Evolutionary conservation across 2,113 vertebrate genomes (phyloP), one percentile per base, ranked within the genome.

Genomic region (Ascaphus truei): DNA sequence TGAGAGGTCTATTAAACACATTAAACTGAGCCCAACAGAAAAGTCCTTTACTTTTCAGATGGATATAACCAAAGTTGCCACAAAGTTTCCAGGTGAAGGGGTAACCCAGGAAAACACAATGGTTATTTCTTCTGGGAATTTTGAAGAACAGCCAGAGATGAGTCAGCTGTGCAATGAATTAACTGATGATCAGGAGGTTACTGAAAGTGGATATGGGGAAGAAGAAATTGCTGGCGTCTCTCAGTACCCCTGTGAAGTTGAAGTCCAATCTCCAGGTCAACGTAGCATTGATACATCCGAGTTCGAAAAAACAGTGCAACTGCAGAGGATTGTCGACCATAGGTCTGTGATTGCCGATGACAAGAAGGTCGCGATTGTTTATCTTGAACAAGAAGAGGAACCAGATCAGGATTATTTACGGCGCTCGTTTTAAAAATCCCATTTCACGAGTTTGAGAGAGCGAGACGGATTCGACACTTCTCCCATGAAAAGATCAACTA

Each of bases 321-420:
- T 86, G 31, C 86, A 92, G 69, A 88, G 88, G 69, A 81, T 84
- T 51, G 80, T 87, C 29, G 81, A 89, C 51, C 86, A 90, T 51
- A 83, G 89, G 29, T 81, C 87, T 0, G 89, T 88, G 72, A 33
- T 88, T 63, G 85, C 86, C 4, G 86, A 92, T 57, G 92, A 90
- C 75, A 94, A 93, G 82, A 93, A 85, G 80, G 80, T 96, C 0
- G 93, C 94, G 15, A 78, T 92, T 59, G 72, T 96, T 68, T 95
- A 91, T 73, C 86, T 98, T 68, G 93, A 97, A 73, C 87, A 76
- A 2, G 81, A 91, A 0, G 82, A 86, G n/a, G 88, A 92, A 12
- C 79, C 92, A n/a, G 82, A 73, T 3, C 83, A 85, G 0, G 82
- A 86, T 13, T 80, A 77, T 3, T 74, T 86, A 34, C 85, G 84